phyloP scores from a whole-genome alignment of 2,797 vertebrate genomes.

The Xenops minutus region DNA sequence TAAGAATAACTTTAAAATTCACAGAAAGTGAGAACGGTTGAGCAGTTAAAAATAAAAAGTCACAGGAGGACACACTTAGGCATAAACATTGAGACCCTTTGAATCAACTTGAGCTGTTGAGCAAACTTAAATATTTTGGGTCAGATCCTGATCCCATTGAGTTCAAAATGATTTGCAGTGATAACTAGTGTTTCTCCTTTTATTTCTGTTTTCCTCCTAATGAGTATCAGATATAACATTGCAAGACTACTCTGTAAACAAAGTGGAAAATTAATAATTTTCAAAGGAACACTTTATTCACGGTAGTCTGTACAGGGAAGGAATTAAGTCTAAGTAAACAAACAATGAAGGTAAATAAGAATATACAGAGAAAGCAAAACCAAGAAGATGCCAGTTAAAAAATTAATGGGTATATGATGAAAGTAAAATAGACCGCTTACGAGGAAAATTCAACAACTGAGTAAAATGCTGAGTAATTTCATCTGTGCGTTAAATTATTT shows the following conservation, averaged over 20 bases:
- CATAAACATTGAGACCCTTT: constrained; percentile 47
- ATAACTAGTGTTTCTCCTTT: constrained; percentile 34
- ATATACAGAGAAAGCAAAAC: constrained; percentile 25
- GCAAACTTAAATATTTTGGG: constrained; percentile 48
- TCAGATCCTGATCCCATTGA: constrained; percentile 2
- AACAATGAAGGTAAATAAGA: constrained; percentile 28
- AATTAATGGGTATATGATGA: neutral
- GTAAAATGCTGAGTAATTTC: constrained; percentile 67
- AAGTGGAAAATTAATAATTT: constrained; percentile 56
- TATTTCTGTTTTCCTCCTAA: constrained; percentile 58
- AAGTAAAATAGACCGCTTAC: neutral
- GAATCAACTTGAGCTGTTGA: constrained; percentile 18
- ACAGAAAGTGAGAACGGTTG: constrained; percentile 58
- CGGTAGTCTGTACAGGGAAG: neutral
- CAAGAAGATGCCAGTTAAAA: neutral
- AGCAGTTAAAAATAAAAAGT: constrained; percentile 54
- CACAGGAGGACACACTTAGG: constrained; percentile 36
- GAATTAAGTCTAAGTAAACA: constrained; percentile 54
- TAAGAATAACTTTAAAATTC: constrained; percentile 66
- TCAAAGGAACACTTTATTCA: constrained; percentile 56
- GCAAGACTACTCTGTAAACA: constrained; percentile 60
- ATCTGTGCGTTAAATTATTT: constrained; percentile 57
- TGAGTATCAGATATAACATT: constrained; percentile 55
- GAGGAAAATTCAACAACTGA: neutral
- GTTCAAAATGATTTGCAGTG: constrained; percentile 25